Base-by-base conservation (phyloP, 2,888 invertebrate genomes). In the Opisthograptis luteolata region DNA sequence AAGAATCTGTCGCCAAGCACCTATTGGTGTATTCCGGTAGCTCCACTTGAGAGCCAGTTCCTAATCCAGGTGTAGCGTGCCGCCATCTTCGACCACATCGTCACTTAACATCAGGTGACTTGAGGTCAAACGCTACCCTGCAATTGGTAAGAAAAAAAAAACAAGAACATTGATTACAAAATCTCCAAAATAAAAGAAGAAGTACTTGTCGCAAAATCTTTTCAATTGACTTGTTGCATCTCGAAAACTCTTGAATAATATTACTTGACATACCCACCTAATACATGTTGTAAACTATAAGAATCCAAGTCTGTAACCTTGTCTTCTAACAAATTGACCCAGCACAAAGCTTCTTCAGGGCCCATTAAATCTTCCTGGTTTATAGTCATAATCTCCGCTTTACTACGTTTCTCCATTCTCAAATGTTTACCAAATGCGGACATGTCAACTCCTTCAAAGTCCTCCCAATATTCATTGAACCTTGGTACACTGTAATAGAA, bases 401-500 rank as follows among this genome's bases (percentile, higher is more conserved):
- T 94, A 9, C 87, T 84, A 0, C 91, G 86, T 70, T 94, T 94
- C 52, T 89, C 87, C 40, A 84, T 70, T 14, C 96, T 89, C 13
- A 97, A 91, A 57, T 93, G 90, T 52, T 89, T 82, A 0, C 92
- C 93, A 68, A 95, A 92, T 36, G 84, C 76, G 24, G 89, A 90
- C 96, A 99, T 95, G 60, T 94, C 93, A 17, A 97, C 94, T 3
- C 97, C 98, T 79, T 92, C 86, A n/a, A 97, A 92, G 68, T 95
- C 79, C 13, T 94, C 87, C 97, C 98, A 98, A 76, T 93, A 94
- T 6, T 94, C 91, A 66, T 93, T 94, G 45, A 94, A 83, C 5
- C 87, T 81, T n/a, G 95, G 94, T 1, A 94, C 77, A 74, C 93
- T 93, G 65, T 49, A 78, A 76, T 14, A n/a, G 9, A 30, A 49